phyloP scores from a whole-genome alignment of 2,113 vertebrate species.

The Centrocercus urophasianus region DNA sequence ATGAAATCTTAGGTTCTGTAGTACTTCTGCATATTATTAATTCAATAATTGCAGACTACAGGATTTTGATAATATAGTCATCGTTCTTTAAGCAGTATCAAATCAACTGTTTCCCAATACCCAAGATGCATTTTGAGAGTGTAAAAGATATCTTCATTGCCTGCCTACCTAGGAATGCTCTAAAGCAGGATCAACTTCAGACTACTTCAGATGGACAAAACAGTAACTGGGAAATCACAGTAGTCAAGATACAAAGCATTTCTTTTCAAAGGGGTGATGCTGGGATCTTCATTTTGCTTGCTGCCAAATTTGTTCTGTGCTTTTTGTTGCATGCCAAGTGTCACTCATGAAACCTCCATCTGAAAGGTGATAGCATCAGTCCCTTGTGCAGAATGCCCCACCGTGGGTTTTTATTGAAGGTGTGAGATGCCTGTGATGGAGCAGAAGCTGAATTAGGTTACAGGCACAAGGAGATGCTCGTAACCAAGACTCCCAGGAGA shows the following conservation, averaged over 20 bases:
- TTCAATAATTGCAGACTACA: conserved; percentile 3
- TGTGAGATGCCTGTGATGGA: conserved; percentile 4
- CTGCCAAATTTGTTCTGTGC: background rate
- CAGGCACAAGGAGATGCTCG: background rate
- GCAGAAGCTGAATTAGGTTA: conserved; percentile 40
- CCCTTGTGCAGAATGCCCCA: conserved; percentile 3
- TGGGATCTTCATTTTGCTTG: background rate
- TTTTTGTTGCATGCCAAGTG: background rate
- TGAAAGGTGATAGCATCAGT: conserved; percentile 27
- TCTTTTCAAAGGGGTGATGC: background rate
- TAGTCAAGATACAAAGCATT: background rate
- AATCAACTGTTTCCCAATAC: background rate
- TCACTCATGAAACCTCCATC: background rate
- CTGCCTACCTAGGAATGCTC: background rate
- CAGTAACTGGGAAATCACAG: background rate
- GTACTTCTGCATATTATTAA: background rate
- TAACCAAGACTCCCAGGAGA: conserved; percentile 28
- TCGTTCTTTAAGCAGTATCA: conserved; percentile 21
- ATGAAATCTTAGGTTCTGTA: conserved; percentile 35
- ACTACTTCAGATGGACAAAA: background rate
- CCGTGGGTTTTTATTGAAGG: conserved; percentile 32
- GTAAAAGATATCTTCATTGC: background rate
- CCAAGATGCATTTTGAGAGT: background rate
- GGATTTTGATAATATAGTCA: background rate
- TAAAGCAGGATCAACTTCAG: background rate